A percentile compares a stretch with the other conserved stretches of the same genome.
phyloP scores from a whole-genome alignment of 2,113 vertebrate genomes.

The Chroicocephalus ridibundus region DNA sequence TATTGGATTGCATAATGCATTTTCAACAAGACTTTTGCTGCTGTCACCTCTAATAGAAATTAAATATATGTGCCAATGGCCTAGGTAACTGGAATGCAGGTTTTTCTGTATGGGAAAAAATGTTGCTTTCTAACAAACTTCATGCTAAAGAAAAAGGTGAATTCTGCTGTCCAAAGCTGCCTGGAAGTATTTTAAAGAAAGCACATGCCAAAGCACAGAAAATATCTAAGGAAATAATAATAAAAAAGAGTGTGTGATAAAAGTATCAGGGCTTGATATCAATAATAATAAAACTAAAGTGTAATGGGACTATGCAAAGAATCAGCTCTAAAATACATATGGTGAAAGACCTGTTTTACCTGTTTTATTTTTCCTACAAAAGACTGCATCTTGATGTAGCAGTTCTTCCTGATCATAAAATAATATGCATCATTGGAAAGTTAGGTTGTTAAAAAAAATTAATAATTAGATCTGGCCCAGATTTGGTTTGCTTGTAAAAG shows the following conservation, averaged over 20 bases:
- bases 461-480: neutral
- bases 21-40: slow-evolving; percentile 32
- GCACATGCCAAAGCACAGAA: neutral
- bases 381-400: neutral
- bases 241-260: neutral
- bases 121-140: neutral
- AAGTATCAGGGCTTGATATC: neutral
- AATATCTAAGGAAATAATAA: neutral
- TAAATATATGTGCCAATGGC: neutral
- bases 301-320: neutral
- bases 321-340: slow-evolving; percentile 22
- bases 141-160: neutral
- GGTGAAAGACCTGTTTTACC: neutral
- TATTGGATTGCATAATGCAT: neutral
- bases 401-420: slow-evolving; percentile 46
- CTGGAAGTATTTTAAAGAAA: neutral
- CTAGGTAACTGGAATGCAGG: neutral
- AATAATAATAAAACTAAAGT: neutral
- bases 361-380: neutral
- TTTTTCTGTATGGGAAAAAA: neutral
- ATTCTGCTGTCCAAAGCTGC: neutral
- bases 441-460: neutral
- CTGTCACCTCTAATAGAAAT: slow-evolving; percentile 15
- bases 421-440: neutral
- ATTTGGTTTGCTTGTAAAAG: neutral